Evolutionary conservation across 2,797 vertebrate species (phyloP), one percentile per base, ranked within the genome.

Genomic region (Ctenopoma kingsleyae): DNA sequence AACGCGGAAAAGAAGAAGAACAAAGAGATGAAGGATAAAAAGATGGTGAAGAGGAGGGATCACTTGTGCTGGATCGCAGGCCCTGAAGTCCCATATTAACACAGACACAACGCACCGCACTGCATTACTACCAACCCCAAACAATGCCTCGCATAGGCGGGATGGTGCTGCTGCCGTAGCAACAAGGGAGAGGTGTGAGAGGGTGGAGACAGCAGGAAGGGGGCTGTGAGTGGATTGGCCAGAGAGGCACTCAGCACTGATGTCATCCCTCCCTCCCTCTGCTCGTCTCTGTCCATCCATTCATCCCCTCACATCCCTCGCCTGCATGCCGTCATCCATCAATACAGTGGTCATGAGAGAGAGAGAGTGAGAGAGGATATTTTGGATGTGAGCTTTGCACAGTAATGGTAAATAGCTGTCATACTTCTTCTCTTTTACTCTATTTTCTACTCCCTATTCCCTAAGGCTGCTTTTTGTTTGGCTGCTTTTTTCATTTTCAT

Each of bases 141-240:
- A 86, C 80, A 83, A 85, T 66, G 62, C 60, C 58, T 81, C 19
- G 17, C 50, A 78, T 53, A 70, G 67, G 35, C 54, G 59, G 82
- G 80, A 84, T 81, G 86, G 71, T 70, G 65, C 80, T 89, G 87
- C 88, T 87, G 81, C 88, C 90, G 74, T 91, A 83, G 89, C 90
- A 93, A 92, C 90, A 90, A 90, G 85, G 78, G 88, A 87, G 87
- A 78, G 84, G 87, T 85, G 88, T 78, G 58, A 49, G 88, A 74
- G 74, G 87, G 87, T 16, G 80, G 78, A 72, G 79, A 79, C 55
- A 71, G 62, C 52, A 67, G 56, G 66, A 60, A 44, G 69, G 36
- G 38, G 49, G 59, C 63, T 74, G 63, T 1, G 20, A 82, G 59
- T 43, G 55, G 82, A 92, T 91, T 89, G 91, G 88, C 71, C 9